Base-by-base conservation (phyloP, 2,888 invertebrate genomes). In the Epinotia brunnichana region DNA sequence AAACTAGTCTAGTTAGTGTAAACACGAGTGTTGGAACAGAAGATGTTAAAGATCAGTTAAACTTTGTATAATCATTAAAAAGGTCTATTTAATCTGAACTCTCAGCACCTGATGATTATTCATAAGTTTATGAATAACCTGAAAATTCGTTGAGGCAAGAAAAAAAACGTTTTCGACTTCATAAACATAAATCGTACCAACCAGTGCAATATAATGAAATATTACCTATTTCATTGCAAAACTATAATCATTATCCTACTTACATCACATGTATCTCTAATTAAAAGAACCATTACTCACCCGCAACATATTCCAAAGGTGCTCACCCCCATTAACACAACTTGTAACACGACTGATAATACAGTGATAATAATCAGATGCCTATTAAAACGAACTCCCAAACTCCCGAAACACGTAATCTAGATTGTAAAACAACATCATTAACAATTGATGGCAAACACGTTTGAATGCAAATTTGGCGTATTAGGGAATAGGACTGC, bases 391-490 rank as follows among this genome's bases (percentile, higher is more conserved):
- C 17, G 57, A 39, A 35, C 51, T 41, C 70, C 13, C 29, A 51
- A 51, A 54, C 53, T 54, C 64, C 35, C 39, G 54, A 64, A 35
- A 39, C 59, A 64, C 70, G 60, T 71, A 66, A 71, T 44, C 53
- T 53, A 66, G 59, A 71, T 71, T 71, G 70, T 60, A 5, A 53
- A 70, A 59, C 70, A 66, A 71, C 59, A 59, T 59, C 59, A 59
- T 71, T 66, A 71, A 53, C 64, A 41, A 66, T 71, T 64, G 13
- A 48, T 64, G 57, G 57, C 41, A 15, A 53, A 64, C 39, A 59
- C 70, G 59, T 62, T 51, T 44, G 17, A 56, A 51, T 66, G 53
- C 59, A n/a, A 19, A 53, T 64, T 54, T 11, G 41, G 17, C n/a
- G n/a, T 51, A 51, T 54, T 35, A 54, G 11, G 21, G 11, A 21